Evolutionary conservation across 2,113 vertebrate genomes (phyloP), one percentile per base, ranked within the genome.

Genomic region (Ancistrus triradiatus): DNA sequence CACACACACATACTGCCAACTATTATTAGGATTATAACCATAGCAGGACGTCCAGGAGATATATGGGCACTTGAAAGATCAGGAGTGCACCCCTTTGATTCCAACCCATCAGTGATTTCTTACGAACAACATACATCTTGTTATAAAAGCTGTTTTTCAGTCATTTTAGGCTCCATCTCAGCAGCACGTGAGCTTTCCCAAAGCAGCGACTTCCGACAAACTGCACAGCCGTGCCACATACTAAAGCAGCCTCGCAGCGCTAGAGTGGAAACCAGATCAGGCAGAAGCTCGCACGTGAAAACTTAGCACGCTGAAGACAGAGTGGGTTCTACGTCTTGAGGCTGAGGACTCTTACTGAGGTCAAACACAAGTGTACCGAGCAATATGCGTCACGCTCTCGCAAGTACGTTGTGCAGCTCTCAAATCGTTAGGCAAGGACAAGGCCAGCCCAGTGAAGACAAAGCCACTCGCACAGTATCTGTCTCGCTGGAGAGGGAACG

Each of bases 321-420:
- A 43, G 17, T 15, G 60, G 1, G 42, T 73, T 65, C 55, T n/a
- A 55, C 59, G 52, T 48, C 50, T 50, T 60, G 59, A 82, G 84
- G 94, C 82, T 67, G 92, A 89, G 82, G 88, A 81, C 79, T 87
- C 69, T 61, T 40, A 42, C 74, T 90, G 92, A 96, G 95, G 91
- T 93, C 94, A 93, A 91, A 87, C 92, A 93, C 91, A 92, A 91
- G 89, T 88, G 92, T 94, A 93, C 95, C 84, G 93, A 93, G 95
- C 91, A 83, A 85, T 91, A 87, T 86, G 84, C 82, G 73, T 90
- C 87, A 92, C 88, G 89, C 94, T 92, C 92, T 87, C 74, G 63
- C 87, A 77, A 88, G 91, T 91, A 91, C 90, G 88, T 89, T 90
- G 90, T 92, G 91, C 77, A 91, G 93, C 95, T 93, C 93, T 96